Evolutionary conservation across 2,888 invertebrate species (phyloP).

Genomic region (Lacanobia wlatinum): DNA sequence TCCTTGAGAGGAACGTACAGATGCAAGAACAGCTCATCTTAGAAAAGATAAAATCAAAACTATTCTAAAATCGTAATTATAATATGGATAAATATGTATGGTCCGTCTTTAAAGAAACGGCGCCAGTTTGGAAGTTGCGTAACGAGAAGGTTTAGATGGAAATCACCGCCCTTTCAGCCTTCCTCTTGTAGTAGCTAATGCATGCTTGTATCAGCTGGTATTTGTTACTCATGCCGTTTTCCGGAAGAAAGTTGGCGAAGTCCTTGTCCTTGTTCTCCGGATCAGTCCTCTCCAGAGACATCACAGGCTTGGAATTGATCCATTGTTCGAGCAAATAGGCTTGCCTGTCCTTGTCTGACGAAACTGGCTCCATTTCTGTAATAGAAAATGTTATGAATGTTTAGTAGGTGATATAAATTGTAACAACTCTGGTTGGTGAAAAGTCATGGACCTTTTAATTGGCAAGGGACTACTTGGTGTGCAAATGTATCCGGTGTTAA

Average conservation of each 20-base stretch:
- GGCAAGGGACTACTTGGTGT: too few species aligned
- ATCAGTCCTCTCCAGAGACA: too few species aligned
- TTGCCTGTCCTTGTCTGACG: too few species aligned
- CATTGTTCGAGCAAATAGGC: too few species aligned
- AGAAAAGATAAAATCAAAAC: background rate
- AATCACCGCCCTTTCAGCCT: background rate
- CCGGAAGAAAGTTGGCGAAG: too few species aligned
- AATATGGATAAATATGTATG: background rate
- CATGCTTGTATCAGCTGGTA: too few species aligned
- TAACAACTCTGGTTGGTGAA: constrained; percentile 16
- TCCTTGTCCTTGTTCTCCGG: constrained; percentile 5
- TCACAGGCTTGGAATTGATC: too few species aligned
- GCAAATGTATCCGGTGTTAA: too few species aligned
- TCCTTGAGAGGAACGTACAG: too few species aligned
- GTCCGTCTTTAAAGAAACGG: background rate
- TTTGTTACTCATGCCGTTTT: too few species aligned
- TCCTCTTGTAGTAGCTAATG: too few species aligned
- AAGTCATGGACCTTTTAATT: too few species aligned
- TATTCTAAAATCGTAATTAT: background rate
- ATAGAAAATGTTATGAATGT: background rate
- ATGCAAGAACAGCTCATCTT: background rate
- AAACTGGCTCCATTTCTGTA: constrained; percentile 16
- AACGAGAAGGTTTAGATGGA: constrained; percentile 4
- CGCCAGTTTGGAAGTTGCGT: background rate
- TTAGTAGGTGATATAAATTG: constrained; percentile 24